phyloP scores from a whole-genome alignment of 1,140 invertebrate genomes.

The Popillia japonica region DNA sequence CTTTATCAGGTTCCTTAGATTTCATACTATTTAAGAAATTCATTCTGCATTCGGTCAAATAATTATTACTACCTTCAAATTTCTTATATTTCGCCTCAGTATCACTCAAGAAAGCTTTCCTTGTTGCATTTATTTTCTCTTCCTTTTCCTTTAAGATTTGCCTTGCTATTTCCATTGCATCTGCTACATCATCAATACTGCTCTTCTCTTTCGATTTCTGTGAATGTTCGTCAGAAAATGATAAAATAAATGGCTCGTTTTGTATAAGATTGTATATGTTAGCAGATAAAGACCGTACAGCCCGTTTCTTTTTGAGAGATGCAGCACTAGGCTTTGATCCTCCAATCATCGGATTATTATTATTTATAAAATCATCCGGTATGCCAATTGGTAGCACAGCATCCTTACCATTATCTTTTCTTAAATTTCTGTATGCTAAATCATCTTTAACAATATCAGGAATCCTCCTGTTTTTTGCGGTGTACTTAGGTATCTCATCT shows the following conservation, averaged over 20 bases:
- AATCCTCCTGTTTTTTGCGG: conserved; percentile 71
- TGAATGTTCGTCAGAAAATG: conserved; percentile 65
- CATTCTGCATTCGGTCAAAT: conserved; percentile 39
- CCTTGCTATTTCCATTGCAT: conserved; percentile 59
- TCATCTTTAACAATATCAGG: conserved; percentile 89
- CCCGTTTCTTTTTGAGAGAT: conserved; percentile 72
- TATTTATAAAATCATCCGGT: conserved; percentile 57
- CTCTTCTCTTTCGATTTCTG: conserved; percentile 47
- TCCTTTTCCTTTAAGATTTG: conserved; percentile 57
- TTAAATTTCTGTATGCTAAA: conserved; percentile 81
- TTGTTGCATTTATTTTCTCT: conserved; percentile 54
- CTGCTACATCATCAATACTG: conserved; percentile 57
- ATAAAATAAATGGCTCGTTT: conserved; percentile 63
- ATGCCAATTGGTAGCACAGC: conserved; percentile 59
- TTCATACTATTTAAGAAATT: conserved; percentile 55
- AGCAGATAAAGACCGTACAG: conserved; percentile 80
- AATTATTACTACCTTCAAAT: conserved; percentile 39
- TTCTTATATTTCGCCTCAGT: conserved; percentile 48
- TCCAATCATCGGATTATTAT: conserved; percentile 44
- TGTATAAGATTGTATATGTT: conserved; percentile 79
- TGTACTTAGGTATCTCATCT: conserved; percentile 66
- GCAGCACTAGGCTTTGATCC: conserved; percentile 48
- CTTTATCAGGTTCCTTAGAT: conserved; percentile 24
- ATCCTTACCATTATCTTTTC: conserved; percentile 75
- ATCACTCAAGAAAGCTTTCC: conserved; percentile 57